Base-by-base conservation (phyloP, 2,113 vertebrate species). In the Craseonycteris thonglongyai region DNA sequence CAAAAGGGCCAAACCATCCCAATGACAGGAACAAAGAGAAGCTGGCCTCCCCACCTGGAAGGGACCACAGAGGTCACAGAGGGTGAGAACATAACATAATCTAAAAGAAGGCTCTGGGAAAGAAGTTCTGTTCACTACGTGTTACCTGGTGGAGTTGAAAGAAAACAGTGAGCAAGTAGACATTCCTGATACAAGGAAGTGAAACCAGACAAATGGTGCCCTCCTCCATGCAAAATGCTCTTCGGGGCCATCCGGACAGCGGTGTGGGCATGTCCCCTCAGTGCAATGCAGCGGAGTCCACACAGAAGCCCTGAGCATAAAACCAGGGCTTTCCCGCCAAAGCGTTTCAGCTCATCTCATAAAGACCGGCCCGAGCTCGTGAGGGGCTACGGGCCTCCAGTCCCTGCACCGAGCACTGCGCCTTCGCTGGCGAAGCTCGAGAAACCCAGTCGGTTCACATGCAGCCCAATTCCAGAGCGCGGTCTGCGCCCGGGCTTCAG, bases 251-350 rank as follows among this genome's bases (percentile, higher is more conserved):
- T 1, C 3, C 13, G 28, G 61, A 33, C 26, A 1, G 2, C 0
- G 28, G 2, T 13, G 14, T 1, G 1, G 28, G 54, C 24, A 11
- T 3, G 6, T 40, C 9, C 2, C 3, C 26, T 59, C 14, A 11
- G 33, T 18, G 4, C 18, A 5, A 26, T 3, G 19, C 18, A 58
- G n/a, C 82, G 4, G 35, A 47, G 58, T 38, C n/a, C 69, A 18
- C 7, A 3, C 0, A 12, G 47, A 45, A 19, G 13, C 6, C 15
- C 30, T 5, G 11, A n/a, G 10, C 12, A 0, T 28, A 21, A 56
- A 26, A n/a, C 65, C 65, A 30, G 56, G 49, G 78, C 47, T 4
- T 40, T 84, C 9, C 1, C 42, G 24, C 58, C 40, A 40, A 61
- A 22, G 4, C 2, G 6, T 38, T 5, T 33, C 28, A 33, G 33